Evolutionary conservation across 1,140 invertebrate genomes (phyloP), one percentile per base, ranked within the genome.

Genomic region (Euschistus heros): DNA sequence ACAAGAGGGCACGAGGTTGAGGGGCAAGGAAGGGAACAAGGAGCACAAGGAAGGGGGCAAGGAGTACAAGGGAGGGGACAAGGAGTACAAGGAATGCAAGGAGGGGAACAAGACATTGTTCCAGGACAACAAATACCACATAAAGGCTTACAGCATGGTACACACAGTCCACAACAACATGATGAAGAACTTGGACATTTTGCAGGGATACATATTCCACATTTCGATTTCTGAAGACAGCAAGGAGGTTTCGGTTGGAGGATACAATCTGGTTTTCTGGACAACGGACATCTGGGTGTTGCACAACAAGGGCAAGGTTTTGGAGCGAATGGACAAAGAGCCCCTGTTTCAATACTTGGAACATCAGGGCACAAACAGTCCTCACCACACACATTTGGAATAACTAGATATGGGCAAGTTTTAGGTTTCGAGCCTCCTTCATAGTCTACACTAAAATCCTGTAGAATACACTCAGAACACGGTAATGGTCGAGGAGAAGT

Each of bases 281-380:
- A 24, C 6, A 57, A 26, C 2, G 54, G 54, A 24, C 54, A 57
- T 24, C 54, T 20, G 2, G 54, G 54, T 6, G 54, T 26, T 22
- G 54, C 24, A 26, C 54, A 57, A 22, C 54, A 57, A 26, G 54
- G 54, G 24, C 54, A 57, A 27, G 54, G 54, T 26, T 57, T 57
- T 8, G 54, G 54, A 24, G 24, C 18, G 24, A 57, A 57, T 24
- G 54, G 54, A 24, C 54, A 57, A 20, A 22, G 14, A 24, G 54
- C 22, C 18, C 24, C 54, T 10, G 15, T 26, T 4, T 24, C 54
- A 24, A 57, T 18, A 22, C 15, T 15, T 7, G 54, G 24, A 24
- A 57, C 54, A 24, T 57, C 54, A 24, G 24, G 18, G 26, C 54
- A 57, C 2, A 26, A 4, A 26, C 54, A 57, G 24, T 17, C 3